Evolutionary conservation across 2,113 vertebrate species (phyloP).

Genomic region (Oxyruncus cristatus): DNA sequence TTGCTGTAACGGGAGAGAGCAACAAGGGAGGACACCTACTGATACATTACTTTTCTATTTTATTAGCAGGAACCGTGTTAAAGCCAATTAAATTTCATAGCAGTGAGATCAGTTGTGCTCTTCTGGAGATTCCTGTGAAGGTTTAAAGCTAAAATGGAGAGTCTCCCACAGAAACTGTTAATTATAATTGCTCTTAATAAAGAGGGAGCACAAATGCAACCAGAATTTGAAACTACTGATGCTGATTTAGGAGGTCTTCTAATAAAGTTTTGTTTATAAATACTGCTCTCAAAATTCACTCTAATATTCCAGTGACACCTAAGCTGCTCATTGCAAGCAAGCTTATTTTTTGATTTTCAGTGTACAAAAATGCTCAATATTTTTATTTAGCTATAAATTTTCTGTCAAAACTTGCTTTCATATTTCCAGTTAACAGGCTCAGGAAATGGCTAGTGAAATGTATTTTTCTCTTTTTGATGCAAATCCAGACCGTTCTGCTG

Average conservation of each 20-base stretch:
- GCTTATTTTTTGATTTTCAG: not conserved
- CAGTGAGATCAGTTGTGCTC: constrained; percentile 45
- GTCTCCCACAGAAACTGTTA: constrained; percentile 54
- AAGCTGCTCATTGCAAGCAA: not conserved
- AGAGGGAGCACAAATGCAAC: constrained; percentile 30
- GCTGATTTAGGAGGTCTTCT: not conserved
- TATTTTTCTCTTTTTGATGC: not conserved
- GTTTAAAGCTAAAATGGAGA: constrained; percentile 50
- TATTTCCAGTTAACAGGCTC: not conserved
- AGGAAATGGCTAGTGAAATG: not conserved
- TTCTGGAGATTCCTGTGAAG: constrained; percentile 56
- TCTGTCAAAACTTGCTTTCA: not conserved
- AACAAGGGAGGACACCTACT: constrained; percentile 56
- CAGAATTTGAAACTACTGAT: constrained; percentile 16
- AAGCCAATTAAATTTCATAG: constrained; percentile 65
- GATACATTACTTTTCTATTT: constrained; percentile 58
- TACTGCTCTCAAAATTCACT: not conserved
- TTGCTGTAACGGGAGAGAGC: constrained; percentile 33
- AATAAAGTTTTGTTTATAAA: not conserved
- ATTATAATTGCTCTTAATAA: constrained; percentile 65
- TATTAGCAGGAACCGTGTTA: constrained; percentile 50
- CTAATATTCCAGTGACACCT: not conserved
- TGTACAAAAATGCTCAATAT: not conserved
- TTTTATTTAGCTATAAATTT: not conserved
- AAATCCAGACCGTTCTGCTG: not conserved